These are phyloP conservation scores for Sycon ciliatum DNA, from an alignment of 37 sponge, comb jelly and placozoan species.

Conservation along the genomic window DNA sequence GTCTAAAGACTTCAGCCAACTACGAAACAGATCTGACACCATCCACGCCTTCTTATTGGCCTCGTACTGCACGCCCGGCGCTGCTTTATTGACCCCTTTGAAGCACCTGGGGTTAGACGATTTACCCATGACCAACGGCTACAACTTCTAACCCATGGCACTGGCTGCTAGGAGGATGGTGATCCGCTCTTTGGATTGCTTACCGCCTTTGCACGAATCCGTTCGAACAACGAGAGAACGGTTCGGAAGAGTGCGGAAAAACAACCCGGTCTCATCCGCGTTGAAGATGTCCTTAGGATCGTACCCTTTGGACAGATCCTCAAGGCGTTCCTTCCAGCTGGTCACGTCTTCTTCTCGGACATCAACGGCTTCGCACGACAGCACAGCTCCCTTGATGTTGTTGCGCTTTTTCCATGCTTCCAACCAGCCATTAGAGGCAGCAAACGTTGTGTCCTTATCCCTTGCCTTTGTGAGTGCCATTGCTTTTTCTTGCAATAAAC, in stretches of 20 bases:
- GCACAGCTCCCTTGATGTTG: neutral
- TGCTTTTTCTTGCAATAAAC: conserved; percentile 19
- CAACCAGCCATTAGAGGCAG: conserved; percentile 32
- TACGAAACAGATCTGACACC: neutral
- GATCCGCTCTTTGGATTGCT: conserved; percentile 22
- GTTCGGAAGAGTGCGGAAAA: conserved; percentile 32
- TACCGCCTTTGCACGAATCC: conserved; percentile 1
- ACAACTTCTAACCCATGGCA: conserved; percentile 22
- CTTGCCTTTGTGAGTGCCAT: no score
- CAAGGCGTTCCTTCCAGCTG: conserved; percentile 5
- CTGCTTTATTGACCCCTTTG: conserved; percentile 14
- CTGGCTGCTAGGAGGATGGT: conserved; percentile 16
- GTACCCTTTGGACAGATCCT: conserved; percentile 13
- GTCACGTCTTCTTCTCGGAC: conserved; percentile 1
- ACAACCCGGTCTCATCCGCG: conserved; percentile 34
- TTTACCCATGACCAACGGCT: conserved; percentile 28
- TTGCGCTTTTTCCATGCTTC: conserved; percentile 15
- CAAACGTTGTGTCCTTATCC: no score
- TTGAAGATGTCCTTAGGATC: conserved; percentile 24
- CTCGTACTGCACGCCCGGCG: neutral
- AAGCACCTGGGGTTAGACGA: neutral
- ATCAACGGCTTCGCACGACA: conserved; percentile 26
- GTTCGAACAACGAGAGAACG: conserved; percentile 26
- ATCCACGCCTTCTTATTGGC: conserved; percentile 5
- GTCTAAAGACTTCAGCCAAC: neutral